These are phyloP conservation scores for Ephydatia muelleri DNA, from an alignment of 37 sponge, comb jelly and placozoan species.

Conservation along the genomic window DNA sequence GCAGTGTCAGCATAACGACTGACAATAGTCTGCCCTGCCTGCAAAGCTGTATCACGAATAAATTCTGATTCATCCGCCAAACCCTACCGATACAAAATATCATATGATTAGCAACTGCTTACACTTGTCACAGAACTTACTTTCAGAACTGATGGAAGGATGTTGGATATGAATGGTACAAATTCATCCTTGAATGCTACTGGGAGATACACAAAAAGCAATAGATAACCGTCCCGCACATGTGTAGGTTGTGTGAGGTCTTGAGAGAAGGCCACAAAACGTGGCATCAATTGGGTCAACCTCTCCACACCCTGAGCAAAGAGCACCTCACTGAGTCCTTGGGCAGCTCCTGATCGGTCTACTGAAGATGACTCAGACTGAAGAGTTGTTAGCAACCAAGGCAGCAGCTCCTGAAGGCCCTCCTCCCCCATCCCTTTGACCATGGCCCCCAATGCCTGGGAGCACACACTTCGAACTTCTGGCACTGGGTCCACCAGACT, in stretches of 20 bases:
- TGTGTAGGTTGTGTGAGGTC: conserved; percentile 63
- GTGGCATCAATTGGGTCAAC: conserved; percentile 77
- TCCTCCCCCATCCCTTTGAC: conserved; percentile 89
- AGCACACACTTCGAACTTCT: conserved; percentile 76
- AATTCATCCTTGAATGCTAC: conserved; percentile 81
- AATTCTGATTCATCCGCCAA: conserved; percentile 96
- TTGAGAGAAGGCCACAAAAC: conserved; percentile 69
- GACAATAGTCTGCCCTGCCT: conserved; percentile 89
- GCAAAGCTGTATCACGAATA: conserved; percentile 88
- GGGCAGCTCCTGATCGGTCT: conserved; percentile 97
- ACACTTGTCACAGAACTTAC: conserved; percentile 27
- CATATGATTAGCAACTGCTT: not conserved
- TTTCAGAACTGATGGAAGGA: conserved; percentile 89
- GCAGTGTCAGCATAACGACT: conserved; percentile 88
- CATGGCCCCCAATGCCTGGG: conserved; percentile 90
- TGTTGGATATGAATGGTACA: conserved; percentile 61
- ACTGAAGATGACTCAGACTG: conserved; percentile 81
- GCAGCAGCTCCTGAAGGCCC: conserved; percentile 72
- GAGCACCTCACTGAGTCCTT: conserved; percentile 82
- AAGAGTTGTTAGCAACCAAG: conserved; percentile 87
- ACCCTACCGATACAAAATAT: conserved; percentile 60
- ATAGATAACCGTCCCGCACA: conserved; percentile 92
- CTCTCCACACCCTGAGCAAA: conserved; percentile 67
- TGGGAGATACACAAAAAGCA: conserved; percentile 95
- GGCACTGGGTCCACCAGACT: conserved; percentile 96